Percentiles rank a stretch among this genome's conserved stretches.
Evolutionary conservation across 2,888 invertebrate species (phyloP).

Genomic region (Machimus rusticus): DNA sequence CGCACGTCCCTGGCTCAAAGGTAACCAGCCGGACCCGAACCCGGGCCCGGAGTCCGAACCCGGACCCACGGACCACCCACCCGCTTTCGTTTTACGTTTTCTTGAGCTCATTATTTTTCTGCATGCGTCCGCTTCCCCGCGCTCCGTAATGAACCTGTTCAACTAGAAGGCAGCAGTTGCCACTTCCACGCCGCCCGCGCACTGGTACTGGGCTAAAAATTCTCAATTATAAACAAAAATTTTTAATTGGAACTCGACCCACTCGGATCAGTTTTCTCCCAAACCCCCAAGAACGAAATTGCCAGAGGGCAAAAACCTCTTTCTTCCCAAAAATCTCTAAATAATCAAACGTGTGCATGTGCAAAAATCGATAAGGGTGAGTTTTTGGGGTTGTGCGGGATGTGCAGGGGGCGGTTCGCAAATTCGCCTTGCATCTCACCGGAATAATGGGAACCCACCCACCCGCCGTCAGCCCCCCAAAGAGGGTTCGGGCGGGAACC

Average conservation of each 20-base stretch:
- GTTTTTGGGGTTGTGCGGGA: neutral
- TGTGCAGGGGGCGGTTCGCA: neutral
- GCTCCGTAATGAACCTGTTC: constrained; percentile 6
- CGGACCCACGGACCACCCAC: neutral
- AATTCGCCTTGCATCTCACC: constrained; percentile 25
- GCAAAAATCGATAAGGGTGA: constrained; percentile 35
- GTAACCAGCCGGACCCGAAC: neutral
- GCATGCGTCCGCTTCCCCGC: constrained; percentile 43
- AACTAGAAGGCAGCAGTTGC: neutral
- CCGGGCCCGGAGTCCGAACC: neutral
- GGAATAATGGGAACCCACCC: neutral
- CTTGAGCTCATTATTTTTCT: constrained; percentile 48
- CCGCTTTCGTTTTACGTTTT: constrained; percentile 45
- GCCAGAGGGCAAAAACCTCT: constrained; percentile 18
- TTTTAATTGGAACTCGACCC: constrained; percentile 13
- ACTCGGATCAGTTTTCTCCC: neutral
- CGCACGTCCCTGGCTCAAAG: constrained; percentile 18
- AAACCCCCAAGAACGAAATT: neutral
- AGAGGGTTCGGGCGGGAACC: neutral
- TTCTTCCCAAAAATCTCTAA: constrained; percentile 9
- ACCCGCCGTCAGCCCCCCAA: neutral
- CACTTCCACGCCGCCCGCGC: neutral
- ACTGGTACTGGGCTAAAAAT: neutral
- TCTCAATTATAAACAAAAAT: constrained; percentile 37
- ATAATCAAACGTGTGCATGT: constrained; percentile 32